Conservation (phyloP, 2,888 invertebrate genomes). For the Brachypalpus laphriformis region DNA sequence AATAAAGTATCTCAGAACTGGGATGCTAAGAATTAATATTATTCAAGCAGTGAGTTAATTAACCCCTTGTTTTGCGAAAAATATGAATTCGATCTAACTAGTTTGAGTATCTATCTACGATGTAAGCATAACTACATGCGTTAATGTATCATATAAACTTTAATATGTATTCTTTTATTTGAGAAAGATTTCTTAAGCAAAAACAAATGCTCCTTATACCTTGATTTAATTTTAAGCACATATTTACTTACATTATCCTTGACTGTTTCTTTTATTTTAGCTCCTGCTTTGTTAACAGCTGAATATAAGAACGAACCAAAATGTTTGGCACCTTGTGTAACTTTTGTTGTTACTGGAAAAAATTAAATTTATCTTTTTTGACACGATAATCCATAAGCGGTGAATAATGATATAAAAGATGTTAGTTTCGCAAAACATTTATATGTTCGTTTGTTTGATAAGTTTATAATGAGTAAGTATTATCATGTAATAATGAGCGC, state of each 20-base stretch:
- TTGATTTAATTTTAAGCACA: neutral
- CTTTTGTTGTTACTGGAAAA: slow-evolving; percentile 91
- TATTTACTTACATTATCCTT: slow-evolving; percentile 94
- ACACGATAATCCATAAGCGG: slow-evolving; percentile 26
- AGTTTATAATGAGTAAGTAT: neutral
- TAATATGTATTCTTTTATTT: neutral
- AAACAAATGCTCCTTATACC: neutral
- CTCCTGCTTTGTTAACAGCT: slow-evolving; percentile 97
- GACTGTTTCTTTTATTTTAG: slow-evolving; percentile 97
- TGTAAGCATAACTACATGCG: slow-evolving; percentile 33
- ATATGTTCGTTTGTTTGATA: slow-evolving; percentile 19
- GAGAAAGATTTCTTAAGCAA: neutral
- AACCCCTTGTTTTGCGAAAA: neutral
- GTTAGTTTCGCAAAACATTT: slow-evolving; percentile 37
- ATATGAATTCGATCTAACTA: slow-evolving; percentile 3
- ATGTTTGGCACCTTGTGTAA: slow-evolving; percentile 94
- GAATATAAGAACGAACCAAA: slow-evolving; percentile 96
- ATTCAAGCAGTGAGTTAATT: slow-evolving; percentile 8
- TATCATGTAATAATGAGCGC: slow-evolving; percentile 40
- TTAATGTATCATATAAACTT: neutral
- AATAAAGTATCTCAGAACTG: slow-evolving; percentile 1
- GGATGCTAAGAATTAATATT: neutral
- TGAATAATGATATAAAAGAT: slow-evolving; percentile 13
- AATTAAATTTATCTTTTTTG: slow-evolving; percentile 34
- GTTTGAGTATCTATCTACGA: neutral